phyloP scores from a whole-genome alignment of 2,888 invertebrate genomes.

The Apamea anceps region DNA sequence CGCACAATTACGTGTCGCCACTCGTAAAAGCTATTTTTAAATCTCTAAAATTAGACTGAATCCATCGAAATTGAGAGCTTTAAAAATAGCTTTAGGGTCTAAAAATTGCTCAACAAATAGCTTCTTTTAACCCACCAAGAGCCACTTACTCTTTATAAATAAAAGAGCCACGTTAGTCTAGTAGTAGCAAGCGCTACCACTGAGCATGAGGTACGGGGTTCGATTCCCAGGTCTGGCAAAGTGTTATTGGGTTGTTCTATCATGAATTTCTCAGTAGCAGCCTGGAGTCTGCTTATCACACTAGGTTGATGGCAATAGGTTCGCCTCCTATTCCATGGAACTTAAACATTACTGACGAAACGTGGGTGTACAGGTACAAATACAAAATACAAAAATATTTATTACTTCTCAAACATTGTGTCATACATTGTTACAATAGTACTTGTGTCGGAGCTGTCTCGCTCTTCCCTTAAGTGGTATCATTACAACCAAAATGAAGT shows the following conservation, averaged over 20 bases:
- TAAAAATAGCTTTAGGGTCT: constrained; percentile 7
- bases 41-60: constrained; percentile 22
- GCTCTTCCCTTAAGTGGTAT: too few relatives aligned
- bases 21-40: constrained; percentile 24
- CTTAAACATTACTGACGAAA: background rate
- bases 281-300: too few relatives aligned
- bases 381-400: too few relatives aligned
- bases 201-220: background rate
- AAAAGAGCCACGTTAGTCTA: background rate
- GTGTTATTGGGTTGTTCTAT: background rate
- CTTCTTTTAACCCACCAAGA: constrained; percentile 14
- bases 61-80: background rate
- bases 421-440: too few relatives aligned
- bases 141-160: constrained; percentile 17
- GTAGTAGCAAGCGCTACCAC: background rate
- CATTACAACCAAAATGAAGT: too few relatives aligned
- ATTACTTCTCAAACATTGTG: too few relatives aligned
- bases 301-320: background rate
- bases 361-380: background rate
- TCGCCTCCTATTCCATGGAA: background rate
- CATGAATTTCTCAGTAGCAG: background rate
- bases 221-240: background rate
- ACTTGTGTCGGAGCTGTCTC: too few relatives aligned
- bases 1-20: constrained; percentile 4
- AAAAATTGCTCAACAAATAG: constrained; percentile 8